Conservation (phyloP, 2,888 invertebrate species). For the Mimumesa dahlbomi region DNA sequence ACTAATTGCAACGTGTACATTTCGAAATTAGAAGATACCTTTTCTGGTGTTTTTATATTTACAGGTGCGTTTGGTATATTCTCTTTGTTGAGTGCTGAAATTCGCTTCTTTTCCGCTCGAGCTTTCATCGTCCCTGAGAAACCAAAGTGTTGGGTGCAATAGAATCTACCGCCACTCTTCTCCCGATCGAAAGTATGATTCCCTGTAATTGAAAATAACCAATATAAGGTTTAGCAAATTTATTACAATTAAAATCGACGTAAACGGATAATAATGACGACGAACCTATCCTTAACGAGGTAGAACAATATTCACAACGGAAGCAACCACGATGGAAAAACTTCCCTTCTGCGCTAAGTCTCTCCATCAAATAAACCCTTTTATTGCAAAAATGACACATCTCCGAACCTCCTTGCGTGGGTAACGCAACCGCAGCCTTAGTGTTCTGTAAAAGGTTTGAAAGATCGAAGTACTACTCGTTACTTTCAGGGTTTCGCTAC, state of each 20-base stretch:
- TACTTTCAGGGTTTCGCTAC: constrained; percentile 10
- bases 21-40: constrained; percentile 70
- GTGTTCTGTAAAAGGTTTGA: constrained; percentile 80
- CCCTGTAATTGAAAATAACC: constrained; percentile 60
- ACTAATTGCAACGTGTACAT: too few species aligned
- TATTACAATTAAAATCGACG: too few species aligned
- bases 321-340: constrained; percentile 96
- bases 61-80: constrained; percentile 75
- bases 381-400: constrained; percentile 94
- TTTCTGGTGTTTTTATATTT: constrained; percentile 80
- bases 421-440: constrained; percentile 83
- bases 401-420: constrained; percentile 87
- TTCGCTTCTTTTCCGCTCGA: constrained; percentile 74
- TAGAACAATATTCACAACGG: constrained; percentile 95
- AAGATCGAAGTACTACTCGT: constrained; percentile 17
- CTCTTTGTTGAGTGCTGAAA: constrained; percentile 75
- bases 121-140: constrained; percentile 82
- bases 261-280: constrained; percentile 54
- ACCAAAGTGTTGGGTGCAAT: constrained; percentile 89
- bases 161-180: constrained; percentile 83
- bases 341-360: constrained; percentile 93
- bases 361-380: constrained; percentile 96
- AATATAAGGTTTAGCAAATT: constrained; percentile 2
- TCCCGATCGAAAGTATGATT: constrained; percentile 79
- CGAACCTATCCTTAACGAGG: constrained; percentile 88